These are phyloP conservation scores for Linurgus olivaceus DNA, from an alignment of 2,797 vertebrate genomes.

Conservation along the genomic window DNA sequence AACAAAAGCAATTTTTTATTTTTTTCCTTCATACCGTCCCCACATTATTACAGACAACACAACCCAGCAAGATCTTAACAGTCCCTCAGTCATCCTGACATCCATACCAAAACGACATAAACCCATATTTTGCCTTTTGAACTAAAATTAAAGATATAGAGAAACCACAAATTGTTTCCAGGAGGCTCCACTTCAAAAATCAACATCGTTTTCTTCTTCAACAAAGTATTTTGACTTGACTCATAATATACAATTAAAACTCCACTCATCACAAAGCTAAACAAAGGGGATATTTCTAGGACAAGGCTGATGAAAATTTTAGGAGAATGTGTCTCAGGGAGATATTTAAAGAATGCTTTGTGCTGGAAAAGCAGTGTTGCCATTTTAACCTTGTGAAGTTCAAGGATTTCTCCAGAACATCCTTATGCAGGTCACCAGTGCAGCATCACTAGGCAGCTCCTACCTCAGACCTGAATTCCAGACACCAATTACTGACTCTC, in stretches of 20 bases:
- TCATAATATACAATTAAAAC: constrained; percentile 44
- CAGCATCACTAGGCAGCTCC: accelerated
- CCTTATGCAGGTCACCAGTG: neutral
- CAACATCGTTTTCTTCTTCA: constrained; percentile 36
- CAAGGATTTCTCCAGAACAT: neutral
- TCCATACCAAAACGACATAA: neutral
- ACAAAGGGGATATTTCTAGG: constrained; percentile 41
- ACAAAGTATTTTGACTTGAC: constrained; percentile 42
- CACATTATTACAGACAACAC: neutral
- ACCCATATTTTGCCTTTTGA: constrained; percentile 37
- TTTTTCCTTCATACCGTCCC: neutral
- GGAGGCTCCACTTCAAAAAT: constrained; percentile 33
- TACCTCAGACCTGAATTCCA: neutral
- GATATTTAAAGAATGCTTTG: neutral
- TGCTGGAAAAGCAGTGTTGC: neutral
- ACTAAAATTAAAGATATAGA: constrained; percentile 37
- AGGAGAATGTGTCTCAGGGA: neutral
- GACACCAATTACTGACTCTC: neutral
- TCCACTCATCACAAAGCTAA: constrained; percentile 35
- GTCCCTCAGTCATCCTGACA: neutral
- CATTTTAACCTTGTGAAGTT: neutral
- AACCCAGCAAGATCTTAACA: neutral
- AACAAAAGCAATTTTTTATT: neutral
- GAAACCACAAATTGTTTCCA: constrained; percentile 54
- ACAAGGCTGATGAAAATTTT: neutral